phyloP scores from a whole-genome alignment of 2,797 vertebrate species.

The Octomys mimax region DNA sequence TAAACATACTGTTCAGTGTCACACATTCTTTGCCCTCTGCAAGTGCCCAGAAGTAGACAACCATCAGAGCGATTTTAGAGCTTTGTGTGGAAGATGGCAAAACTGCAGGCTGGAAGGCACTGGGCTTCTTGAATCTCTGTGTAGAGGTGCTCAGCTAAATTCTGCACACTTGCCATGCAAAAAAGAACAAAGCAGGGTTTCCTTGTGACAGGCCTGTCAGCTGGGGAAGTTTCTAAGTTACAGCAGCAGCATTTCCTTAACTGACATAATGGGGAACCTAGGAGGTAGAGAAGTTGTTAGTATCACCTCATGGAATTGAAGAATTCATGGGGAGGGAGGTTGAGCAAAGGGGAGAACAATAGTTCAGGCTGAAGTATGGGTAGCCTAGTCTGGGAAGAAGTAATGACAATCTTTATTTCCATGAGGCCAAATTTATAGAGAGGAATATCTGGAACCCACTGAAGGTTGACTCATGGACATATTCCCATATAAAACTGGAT shows the following conservation, averaged over 20 bases:
- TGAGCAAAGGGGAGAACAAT: slow-evolving; percentile 12
- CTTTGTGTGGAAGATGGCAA: background rate
- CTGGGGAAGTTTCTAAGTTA: background rate
- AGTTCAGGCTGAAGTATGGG: slow-evolving; percentile 23
- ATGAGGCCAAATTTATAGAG: slow-evolving; percentile 46
- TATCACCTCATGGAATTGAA: background rate
- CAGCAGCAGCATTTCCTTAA: background rate
- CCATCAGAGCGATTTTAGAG: background rate
- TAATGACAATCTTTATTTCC: slow-evolving; percentile 70
- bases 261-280: slow-evolving; percentile 9
- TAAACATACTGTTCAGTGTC: background rate
- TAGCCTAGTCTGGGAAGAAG: slow-evolving; percentile 35
- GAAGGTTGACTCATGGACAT: slow-evolving; percentile 64
- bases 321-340: slow-evolving; percentile 18
- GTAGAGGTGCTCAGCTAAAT: background rate
- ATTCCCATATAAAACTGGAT: slow-evolving; percentile 45
- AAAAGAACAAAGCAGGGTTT: background rate
- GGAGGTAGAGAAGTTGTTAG: slow-evolving; percentile 30
- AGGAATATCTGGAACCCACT: slow-evolving; percentile 56
- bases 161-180: background rate
- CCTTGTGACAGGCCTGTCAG: background rate
- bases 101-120: background rate
- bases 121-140: background rate
- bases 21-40: background rate
- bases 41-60: background rate